Conservation (phyloP, 2,797 vertebrate genomes). For the Anniella stebbinsi region DNA sequence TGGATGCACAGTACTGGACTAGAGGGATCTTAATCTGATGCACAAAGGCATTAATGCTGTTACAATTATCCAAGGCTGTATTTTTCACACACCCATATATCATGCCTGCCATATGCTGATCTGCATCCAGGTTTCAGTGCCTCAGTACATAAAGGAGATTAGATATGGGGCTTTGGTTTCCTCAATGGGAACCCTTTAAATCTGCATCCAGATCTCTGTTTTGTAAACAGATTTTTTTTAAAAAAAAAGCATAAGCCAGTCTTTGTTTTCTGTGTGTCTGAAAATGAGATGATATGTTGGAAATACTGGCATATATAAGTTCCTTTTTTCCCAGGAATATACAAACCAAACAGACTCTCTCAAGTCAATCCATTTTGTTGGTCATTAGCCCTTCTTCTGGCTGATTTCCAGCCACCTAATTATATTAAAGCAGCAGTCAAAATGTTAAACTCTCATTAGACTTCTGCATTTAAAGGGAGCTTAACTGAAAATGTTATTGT, state of each 20-base stretch:
- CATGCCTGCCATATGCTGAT: neutral
- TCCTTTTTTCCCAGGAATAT: neutral
- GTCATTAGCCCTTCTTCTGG: conserved; percentile 1
- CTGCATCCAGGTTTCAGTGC: neutral
- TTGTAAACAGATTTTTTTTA: neutral
- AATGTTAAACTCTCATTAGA: conserved; percentile 47
- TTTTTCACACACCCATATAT: neutral
- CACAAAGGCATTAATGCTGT: neutral
- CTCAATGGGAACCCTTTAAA: neutral
- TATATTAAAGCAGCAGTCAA: conserved; percentile 20
- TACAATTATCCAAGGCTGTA: neutral
- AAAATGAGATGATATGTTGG: conserved; percentile 10
- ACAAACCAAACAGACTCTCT: conserved; percentile 1
- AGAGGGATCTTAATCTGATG: neutral
- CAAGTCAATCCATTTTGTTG: conserved; percentile 10
- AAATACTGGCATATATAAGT: neutral
- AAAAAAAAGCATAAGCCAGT: neutral
- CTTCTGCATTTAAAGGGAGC: conserved; percentile 60
- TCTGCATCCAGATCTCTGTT: conserved; percentile 21
- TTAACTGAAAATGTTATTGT: conserved; percentile 67
- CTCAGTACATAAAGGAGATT: neutral
- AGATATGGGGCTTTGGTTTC: neutral
- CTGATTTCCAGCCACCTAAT: conserved; percentile 38
- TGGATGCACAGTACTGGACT: neutral
- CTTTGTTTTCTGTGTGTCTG: neutral